Conservation (phyloP, 1,140 invertebrate genomes). For the Drosophila serrata region DNA sequence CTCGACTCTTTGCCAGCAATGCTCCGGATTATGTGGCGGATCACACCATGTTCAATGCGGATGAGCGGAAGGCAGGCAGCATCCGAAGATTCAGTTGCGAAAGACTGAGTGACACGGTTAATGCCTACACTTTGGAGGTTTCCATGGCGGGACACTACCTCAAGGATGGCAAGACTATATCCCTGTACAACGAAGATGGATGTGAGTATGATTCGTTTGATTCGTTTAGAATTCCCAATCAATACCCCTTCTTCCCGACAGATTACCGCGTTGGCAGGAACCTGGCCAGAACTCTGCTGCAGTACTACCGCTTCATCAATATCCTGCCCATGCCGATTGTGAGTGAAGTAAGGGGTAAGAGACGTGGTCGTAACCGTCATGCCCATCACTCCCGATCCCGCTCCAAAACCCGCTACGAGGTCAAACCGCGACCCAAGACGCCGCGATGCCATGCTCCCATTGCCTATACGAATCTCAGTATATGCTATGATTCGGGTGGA, state of each 20-base stretch:
- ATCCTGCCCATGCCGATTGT: constrained; percentile 88
- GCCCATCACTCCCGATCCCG: constrained; percentile 85
- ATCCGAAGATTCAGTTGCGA: constrained; percentile 91
- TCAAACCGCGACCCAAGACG: constrained; percentile 86
- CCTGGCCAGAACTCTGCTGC: constrained; percentile 90
- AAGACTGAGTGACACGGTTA: constrained; percentile 90
- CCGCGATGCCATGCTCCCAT: constrained; percentile 87
- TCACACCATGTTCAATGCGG: constrained; percentile 96
- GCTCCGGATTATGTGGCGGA: constrained; percentile 93
- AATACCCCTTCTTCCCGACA: constrained; percentile 27
- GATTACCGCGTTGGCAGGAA: constrained; percentile 91
- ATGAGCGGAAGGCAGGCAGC: constrained; percentile 94
- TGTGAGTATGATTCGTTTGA: constrained; percentile 87
- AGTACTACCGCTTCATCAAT: constrained; percentile 92
- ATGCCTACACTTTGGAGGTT: constrained; percentile 94
- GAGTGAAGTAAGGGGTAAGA: constrained; percentile 86
- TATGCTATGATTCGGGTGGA: constrained; percentile 86
- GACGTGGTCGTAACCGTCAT: constrained; percentile 84
- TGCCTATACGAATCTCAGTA: constrained; percentile 87
- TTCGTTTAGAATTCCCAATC: neutral
- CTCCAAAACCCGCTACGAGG: constrained; percentile 86
- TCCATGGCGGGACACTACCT: constrained; percentile 94
- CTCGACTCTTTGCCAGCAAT: constrained; percentile 93
- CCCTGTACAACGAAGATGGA: constrained; percentile 95
- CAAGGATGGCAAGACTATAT: constrained; percentile 88